These are phyloP conservation scores for Neoarius graeffei DNA, from an alignment of 2,113 vertebrate species.

Conservation along the genomic window DNA sequence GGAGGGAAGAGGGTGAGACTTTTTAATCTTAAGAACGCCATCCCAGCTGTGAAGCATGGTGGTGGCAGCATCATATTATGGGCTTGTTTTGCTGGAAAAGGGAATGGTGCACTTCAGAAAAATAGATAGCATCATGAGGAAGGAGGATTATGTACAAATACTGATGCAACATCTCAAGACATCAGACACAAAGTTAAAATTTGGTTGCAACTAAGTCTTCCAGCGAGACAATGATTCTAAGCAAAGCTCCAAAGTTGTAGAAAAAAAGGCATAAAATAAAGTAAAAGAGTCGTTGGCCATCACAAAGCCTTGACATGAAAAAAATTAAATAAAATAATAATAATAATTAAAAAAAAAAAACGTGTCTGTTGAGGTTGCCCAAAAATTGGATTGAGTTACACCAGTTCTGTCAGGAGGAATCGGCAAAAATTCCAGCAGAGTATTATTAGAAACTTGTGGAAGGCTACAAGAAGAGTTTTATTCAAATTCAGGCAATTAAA, in stretches of 20 bases:
- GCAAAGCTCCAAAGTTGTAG: neutral
- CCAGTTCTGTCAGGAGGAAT: too few species aligned
- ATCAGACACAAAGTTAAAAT: neutral
- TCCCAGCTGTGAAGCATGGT: neutral
- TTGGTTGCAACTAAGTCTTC: neutral
- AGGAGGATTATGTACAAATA: neutral
- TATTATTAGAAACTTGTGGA: neutral
- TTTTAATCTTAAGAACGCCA: neutral
- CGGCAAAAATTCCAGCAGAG: neutral
- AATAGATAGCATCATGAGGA: neutral
- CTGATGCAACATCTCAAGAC: neutral
- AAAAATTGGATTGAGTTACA: neutral
- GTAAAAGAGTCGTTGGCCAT: neutral
- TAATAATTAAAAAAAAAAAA: too few species aligned
- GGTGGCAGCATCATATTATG: neutral
- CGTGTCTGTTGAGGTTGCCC: neutral
- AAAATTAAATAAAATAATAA: too few species aligned
- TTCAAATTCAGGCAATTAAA: neutral
- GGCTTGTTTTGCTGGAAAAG: neutral
- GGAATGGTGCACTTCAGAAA: neutral
- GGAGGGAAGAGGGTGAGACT: neutral
- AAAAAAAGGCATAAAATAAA: neutral
- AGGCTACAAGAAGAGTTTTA: neutral
- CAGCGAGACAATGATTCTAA: neutral
- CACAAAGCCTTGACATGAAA: neutral